Percentiles rank a stretch among this genome's conserved stretches.
phyloP scores from a whole-genome alignment of 2,797 vertebrate genomes.

The Aeoliscus strigatus region DNA sequence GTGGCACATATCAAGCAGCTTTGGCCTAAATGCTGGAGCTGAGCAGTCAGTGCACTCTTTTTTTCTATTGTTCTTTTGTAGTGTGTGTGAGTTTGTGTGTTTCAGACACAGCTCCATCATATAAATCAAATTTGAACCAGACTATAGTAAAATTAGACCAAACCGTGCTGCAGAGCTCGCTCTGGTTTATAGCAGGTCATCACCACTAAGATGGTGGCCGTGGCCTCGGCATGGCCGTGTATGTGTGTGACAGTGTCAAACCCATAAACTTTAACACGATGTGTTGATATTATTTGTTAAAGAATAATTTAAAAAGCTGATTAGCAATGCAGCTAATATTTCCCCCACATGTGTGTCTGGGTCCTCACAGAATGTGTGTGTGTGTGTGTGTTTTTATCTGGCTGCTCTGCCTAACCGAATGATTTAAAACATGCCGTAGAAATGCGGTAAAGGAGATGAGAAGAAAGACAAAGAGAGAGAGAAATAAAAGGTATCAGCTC shows the following conservation, averaged over 20 bases:
- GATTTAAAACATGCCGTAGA: constrained; percentile 45
- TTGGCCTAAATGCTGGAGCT: too few relatives aligned
- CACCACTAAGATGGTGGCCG: constrained; percentile 1
- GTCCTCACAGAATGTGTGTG: too few relatives aligned
- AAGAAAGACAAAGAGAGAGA: constrained; percentile 9
- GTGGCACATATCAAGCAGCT: too few relatives aligned
- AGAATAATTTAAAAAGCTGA: constrained; percentile 45
- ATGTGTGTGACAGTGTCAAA: constrained; percentile 4
- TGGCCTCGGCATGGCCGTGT: constrained; percentile 10
- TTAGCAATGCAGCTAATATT: constrained; percentile 59
- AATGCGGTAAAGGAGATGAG: constrained; percentile 33
- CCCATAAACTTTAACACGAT: constrained; percentile 14
- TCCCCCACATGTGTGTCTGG: constrained; percentile 47
- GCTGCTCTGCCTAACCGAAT: constrained; percentile 18
- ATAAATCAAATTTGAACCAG: too few relatives aligned
- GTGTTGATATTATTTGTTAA: constrained; percentile 30
- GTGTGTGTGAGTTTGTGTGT: too few relatives aligned
- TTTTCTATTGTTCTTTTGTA: too few relatives aligned
- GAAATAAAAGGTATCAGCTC: constrained; percentile 39
- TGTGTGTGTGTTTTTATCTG: constrained; percentile 26
- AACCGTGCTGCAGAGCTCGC: constrained; percentile 1
- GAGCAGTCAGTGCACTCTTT: too few relatives aligned
- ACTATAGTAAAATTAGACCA: too few relatives aligned
- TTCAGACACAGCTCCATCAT: too few relatives aligned
- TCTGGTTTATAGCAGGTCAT: constrained; percentile 7